A percentile compares a stretch with the other conserved stretches of the same genome.
These are phyloP conservation scores for Oxyteleia sp. DNA, from an alignment of 2,888 invertebrate genomes.

Conservation along the genomic window DNA sequence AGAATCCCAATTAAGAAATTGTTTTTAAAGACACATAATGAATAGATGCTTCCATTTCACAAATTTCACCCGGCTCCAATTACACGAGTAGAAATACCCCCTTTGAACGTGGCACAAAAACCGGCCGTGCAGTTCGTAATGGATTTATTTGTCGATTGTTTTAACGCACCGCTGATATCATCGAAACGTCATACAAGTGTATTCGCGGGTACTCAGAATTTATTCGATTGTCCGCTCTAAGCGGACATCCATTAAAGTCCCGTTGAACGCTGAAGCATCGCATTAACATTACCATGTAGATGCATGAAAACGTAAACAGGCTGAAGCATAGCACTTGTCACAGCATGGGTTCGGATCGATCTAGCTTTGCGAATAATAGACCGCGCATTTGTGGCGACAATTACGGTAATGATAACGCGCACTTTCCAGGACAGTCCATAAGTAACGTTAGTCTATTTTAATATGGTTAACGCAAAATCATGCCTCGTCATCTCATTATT, in stretches of 20 bases:
- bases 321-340: constrained; percentile 74
- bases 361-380: constrained; percentile 75
- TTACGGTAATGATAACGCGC: constrained; percentile 74
- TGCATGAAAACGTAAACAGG: constrained; percentile 75
- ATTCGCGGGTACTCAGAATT: constrained; percentile 62
- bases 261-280: constrained; percentile 73
- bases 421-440: constrained; percentile 69
- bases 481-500: constrained; percentile 66
- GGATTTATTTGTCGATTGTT: constrained; percentile 66
- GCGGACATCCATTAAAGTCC: constrained; percentile 74
- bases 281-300: constrained; percentile 73
- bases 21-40: constrained; percentile 10
- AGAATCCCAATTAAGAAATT: constrained; percentile 10
- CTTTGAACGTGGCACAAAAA: constrained; percentile 30
- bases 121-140: constrained; percentile 29
- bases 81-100: background rate
- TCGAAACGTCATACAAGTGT: constrained; percentile 61
- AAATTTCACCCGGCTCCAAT: constrained; percentile 12
- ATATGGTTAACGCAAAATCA: constrained; percentile 66
- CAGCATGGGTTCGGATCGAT: constrained; percentile 72
- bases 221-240: constrained; percentile 71
- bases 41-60: background rate
- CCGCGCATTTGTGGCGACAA: constrained; percentile 73
- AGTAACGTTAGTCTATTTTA: constrained; percentile 72
- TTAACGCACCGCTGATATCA: constrained; percentile 58